These are phyloP conservation scores for Nephrotoma flavescens DNA, from an alignment of 2,888 invertebrate genomes.

Conservation along the genomic window DNA sequence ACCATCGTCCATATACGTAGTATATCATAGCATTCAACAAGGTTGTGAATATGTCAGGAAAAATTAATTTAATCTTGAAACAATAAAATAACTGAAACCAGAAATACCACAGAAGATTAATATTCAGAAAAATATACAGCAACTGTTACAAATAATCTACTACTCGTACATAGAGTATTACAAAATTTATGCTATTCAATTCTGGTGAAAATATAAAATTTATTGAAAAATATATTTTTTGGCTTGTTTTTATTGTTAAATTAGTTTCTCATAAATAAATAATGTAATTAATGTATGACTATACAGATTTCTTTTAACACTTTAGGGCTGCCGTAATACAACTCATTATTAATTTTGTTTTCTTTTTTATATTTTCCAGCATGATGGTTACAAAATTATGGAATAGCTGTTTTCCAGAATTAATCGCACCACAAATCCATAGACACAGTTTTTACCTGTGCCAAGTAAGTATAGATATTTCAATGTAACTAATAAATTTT, in stretches of 20 bases:
- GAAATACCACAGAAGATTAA: not conserved
- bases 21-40: not conserved
- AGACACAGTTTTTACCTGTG: slow-evolving; percentile 32
- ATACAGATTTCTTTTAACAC: not conserved
- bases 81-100: not conserved
- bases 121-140: not conserved
- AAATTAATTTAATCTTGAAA: not conserved
- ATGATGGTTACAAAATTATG: slow-evolving; percentile 34
- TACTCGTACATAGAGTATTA: not conserved
- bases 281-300: not conserved
- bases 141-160: not conserved
- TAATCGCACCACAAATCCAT: slow-evolving; percentile 28
- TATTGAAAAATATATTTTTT: not conserved
- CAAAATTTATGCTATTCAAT: not conserved
- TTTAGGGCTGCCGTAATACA: not conserved
- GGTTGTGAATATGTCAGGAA: not conserved
- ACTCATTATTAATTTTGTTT: not conserved
- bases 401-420: slow-evolving; percentile 32
- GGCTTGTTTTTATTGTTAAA: not conserved
- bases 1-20: not conserved
- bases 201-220: not conserved
- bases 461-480: slow-evolving; percentile 21
- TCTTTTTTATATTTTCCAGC: slow-evolving; percentile 15
- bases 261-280: not conserved
- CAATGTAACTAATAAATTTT: not conserved